A percentile compares a stretch with the other conserved stretches of the same genome.
Conservation (phyloP, 2,888 invertebrate genomes). For the Macropis europaea region DNA sequence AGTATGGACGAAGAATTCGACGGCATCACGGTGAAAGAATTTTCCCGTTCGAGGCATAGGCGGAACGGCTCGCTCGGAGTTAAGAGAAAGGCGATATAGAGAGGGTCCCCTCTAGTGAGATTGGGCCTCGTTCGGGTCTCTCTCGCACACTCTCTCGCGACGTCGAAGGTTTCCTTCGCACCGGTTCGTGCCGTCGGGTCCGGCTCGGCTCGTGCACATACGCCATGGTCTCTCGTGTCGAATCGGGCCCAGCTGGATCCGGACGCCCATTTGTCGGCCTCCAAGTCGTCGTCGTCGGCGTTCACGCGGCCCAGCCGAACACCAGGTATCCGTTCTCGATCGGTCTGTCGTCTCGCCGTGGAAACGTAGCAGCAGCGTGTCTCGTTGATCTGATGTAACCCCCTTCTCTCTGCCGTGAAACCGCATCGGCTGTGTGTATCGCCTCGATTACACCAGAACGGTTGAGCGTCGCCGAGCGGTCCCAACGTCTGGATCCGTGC, state of each 20-base stretch:
- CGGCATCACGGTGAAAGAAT: conserved; percentile 3
- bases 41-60: conserved; percentile 8
- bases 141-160: conserved; percentile 56
- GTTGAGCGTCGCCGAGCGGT: conserved; percentile 58
- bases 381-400: conserved; percentile 62
- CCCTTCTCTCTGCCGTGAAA: conserved; percentile 58
- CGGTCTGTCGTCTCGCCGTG: conserved; percentile 44
- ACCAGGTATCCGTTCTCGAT: conserved; percentile 38
- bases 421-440: conserved; percentile 62
- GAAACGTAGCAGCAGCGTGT: conserved; percentile 40
- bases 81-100: conserved; percentile 53
- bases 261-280: conserved; percentile 43
- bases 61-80: conserved; percentile 29
- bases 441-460: conserved; percentile 64
- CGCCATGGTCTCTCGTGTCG: conserved; percentile 62
- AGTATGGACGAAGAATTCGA: not conserved
- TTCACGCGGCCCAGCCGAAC: conserved; percentile 26
- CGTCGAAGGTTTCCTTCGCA: conserved; percentile 57
- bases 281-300: conserved; percentile 35
- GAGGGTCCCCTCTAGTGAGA: conserved; percentile 63
- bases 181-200: conserved; percentile 58
- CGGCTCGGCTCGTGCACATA: conserved; percentile 58
- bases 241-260: conserved; percentile 62
- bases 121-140: conserved; percentile 61
- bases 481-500: conserved; percentile 56